Evolutionary conservation across 2,797 vertebrate species (phyloP), one percentile per base, ranked within the genome.

Genomic region (Schizopygopsis malacanthus): DNA sequence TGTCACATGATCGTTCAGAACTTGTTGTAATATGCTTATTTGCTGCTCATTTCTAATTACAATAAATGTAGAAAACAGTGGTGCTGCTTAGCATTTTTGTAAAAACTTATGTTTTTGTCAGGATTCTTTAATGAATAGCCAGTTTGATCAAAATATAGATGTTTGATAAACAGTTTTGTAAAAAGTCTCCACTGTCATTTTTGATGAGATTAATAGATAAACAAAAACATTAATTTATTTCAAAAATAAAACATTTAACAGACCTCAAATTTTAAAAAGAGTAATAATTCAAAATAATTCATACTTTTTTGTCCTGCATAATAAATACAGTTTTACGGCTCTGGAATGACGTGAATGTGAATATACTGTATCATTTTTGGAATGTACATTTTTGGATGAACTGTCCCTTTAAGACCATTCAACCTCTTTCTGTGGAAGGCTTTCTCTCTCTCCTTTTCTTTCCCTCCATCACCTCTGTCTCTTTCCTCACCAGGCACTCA

Each of bases 391-490:
- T 43, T 47, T 28, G 15, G 4, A 1, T 63, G 22, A 79, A 28
- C 39, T 61, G 41, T 47, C 22, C 16, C 39, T 83, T 61, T 75
- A 73, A 59, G 2, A 16, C 22, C 22, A 43, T 13, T 37, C 4
- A 59, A 13, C 13, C 28, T 43, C 54, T 65, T 65, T n/a, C 41
- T 50, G 8, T 39, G 6, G 25, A 25, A 28, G 28, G 18, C 61
- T 69, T 77, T 84, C 33, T 69, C 39, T 73, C 11, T 41, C 18
- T 83, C 2, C 16, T 61, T 67, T 28, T 75, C 39, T 33, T 45
- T 43, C 13, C 59, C 79, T 72, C 45, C 45, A 37, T 82, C 81
- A 83, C 69, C 80, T 83, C 81, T 83, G 70, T 39, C 41, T 86
- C 47, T 82, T 79, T 79, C 39, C 33, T 69, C 73, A 63, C 81